phyloP scores from a whole-genome alignment of 2,113 vertebrate species.

The Myrmecobius fasciatus region DNA sequence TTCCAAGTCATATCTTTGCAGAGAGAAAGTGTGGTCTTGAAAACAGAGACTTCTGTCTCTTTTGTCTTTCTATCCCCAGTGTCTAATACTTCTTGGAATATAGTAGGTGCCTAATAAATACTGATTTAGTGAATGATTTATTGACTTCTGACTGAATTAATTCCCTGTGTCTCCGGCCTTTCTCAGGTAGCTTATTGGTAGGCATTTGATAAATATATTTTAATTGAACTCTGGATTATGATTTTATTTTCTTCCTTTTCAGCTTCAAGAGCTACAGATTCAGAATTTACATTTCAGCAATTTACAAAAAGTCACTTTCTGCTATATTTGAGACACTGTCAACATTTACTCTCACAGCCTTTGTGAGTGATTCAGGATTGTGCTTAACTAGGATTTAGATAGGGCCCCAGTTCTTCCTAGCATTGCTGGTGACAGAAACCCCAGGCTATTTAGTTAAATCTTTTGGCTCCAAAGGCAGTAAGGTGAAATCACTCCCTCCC shows the following conservation, averaged over 20 bases:
- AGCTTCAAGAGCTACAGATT: background rate
- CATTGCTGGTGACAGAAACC: conserved; percentile 5
- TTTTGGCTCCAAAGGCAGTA: background rate
- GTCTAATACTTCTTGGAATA: background rate
- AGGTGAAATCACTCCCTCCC: background rate
- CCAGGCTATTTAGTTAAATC: background rate
- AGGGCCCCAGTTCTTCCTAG: conserved; percentile 7
- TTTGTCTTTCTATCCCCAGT: background rate
- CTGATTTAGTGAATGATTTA: background rate
- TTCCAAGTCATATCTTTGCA: background rate
- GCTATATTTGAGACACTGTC: background rate
- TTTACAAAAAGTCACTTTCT: background rate
- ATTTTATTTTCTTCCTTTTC: background rate
- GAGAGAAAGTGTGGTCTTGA: background rate
- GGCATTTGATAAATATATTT: background rate
- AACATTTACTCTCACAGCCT: background rate
- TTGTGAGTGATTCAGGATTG: background rate
- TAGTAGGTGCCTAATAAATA: background rate
- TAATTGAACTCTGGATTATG: background rate
- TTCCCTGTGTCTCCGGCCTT: background rate
- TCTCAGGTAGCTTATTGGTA: background rate
- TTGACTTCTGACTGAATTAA: background rate
- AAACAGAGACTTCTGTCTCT: background rate
- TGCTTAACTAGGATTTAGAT: background rate
- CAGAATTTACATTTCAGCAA: background rate